Evolutionary conservation across 2,797 vertebrate genomes (phyloP).

Genomic region (Prionace glauca): DNA sequence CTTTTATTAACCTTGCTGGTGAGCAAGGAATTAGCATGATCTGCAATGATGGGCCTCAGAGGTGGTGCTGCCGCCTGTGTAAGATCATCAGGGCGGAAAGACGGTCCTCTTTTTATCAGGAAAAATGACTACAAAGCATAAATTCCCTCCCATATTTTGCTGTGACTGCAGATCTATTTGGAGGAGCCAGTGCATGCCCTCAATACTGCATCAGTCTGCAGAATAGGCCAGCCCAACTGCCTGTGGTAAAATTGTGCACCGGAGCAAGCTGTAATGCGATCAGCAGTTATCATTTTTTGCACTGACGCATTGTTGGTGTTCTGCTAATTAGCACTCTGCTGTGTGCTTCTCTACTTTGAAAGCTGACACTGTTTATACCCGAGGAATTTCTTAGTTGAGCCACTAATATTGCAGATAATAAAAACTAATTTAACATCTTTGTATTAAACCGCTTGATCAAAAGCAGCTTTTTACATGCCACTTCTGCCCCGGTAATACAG

Average conservation of each 20-base stretch:
- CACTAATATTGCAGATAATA: neutral
- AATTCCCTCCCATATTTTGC: slow-evolving; percentile 11
- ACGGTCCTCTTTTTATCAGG: neutral
- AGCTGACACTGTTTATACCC: neutral
- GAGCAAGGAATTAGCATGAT: neutral
- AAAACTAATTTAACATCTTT: neutral
- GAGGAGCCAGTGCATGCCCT: slow-evolving; percentile 17
- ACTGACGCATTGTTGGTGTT: neutral
- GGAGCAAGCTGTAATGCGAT: neutral
- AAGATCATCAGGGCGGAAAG: slow-evolving; percentile 1
- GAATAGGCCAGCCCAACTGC: neutral
- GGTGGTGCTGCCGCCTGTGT: neutral
- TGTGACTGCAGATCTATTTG: slow-evolving; percentile 29
- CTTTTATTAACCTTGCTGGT: neutral
- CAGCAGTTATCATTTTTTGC: slow-evolving; percentile 15
- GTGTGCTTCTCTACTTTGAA: slow-evolving; percentile 8
- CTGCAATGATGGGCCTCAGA: neutral
- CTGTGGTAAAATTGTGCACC: slow-evolving; percentile 1
- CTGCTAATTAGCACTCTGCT: neutral
- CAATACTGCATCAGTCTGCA: slow-evolving; percentile 31
- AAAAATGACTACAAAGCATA: neutral
- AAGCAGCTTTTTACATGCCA: neutral
- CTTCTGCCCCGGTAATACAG: neutral
- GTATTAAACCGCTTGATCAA: neutral
- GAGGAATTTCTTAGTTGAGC: neutral